A percentile compares a stretch with the other conserved stretches of the same genome.
Conservation (phyloP, 2,113 vertebrate species). For the Scytalopus superciliaris region DNA sequence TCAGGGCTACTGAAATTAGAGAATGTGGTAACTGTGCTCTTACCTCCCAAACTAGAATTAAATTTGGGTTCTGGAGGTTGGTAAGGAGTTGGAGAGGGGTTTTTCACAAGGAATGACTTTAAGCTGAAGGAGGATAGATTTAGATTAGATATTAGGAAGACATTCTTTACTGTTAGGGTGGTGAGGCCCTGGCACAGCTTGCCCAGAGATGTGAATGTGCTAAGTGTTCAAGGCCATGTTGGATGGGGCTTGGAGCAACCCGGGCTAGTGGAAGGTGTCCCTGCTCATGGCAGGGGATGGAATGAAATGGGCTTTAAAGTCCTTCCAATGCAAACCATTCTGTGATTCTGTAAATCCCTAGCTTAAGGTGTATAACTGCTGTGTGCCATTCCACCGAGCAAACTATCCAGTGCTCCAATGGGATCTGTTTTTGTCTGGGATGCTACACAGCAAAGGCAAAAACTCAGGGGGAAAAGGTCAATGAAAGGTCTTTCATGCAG, state of each 20-base stretch:
- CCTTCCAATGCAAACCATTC: background rate
- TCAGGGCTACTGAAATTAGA: background rate
- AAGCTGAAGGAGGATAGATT: background rate
- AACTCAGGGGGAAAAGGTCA: background rate
- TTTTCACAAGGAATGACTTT: background rate
- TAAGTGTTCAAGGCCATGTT: background rate
- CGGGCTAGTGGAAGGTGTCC: accelerated
- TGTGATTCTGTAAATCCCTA: background rate
- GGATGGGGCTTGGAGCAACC: accelerated
- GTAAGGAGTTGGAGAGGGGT: background rate
- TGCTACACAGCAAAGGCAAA: background rate
- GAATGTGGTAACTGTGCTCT: background rate
- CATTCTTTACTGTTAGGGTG: background rate
- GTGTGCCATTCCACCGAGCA: background rate
- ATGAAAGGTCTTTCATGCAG: background rate
- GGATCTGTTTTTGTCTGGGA: background rate
- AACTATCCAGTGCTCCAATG: background rate
- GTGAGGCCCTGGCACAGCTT: accelerated
- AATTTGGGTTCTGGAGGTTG: background rate
- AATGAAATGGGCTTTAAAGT: background rate
- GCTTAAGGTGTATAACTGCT: background rate
- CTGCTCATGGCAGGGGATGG: background rate
- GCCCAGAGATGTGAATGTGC: background rate
- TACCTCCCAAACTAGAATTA: background rate
- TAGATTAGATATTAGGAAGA: background rate